Conservation (phyloP, 2,797 vertebrate genomes). For the Merluccius polli region DNA sequence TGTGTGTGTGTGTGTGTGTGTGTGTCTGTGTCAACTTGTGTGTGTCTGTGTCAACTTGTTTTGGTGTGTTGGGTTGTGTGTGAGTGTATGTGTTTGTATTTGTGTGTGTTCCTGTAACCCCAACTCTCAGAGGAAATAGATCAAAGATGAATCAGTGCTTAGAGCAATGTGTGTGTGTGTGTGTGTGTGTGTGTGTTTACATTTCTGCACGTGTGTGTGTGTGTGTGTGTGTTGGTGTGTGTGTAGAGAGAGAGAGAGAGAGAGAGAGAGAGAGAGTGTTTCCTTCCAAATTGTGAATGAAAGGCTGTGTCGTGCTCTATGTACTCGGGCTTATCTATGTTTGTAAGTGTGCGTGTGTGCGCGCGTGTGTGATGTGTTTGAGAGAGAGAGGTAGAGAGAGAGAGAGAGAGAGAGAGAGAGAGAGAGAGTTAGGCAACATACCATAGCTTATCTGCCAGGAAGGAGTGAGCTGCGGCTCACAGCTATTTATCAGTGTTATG, state of each 20-base stretch:
- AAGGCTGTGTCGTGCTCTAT: not conserved
- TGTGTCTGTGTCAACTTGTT: not conserved
- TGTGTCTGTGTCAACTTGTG: not conserved
- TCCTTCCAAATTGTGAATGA: not conserved
- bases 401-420: constrained; percentile 6
- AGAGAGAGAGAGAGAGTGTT: not conserved
- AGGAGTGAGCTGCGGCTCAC: not conserved
- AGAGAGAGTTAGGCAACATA: constrained; percentile 30
- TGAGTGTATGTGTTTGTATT: not conserved
- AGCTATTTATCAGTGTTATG: constrained; percentile 31
- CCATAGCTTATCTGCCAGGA: constrained; percentile 43
- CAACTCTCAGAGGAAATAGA: too few species aligned
- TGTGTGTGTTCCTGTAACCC: not conserved
- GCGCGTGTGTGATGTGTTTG: not conserved
- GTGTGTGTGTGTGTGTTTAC: too few species aligned
- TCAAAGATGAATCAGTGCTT: too few species aligned
- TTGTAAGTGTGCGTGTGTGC: not conserved
- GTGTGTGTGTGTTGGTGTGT: not conserved
- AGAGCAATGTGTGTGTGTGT: too few species aligned
- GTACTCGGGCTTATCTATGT: not conserved
- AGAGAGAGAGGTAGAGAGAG: not conserved
- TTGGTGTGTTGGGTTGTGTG: not conserved
- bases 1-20: not conserved
- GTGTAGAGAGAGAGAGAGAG: too few species aligned
- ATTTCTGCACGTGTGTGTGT: not conserved